Evolutionary conservation across 2,888 invertebrate species (phyloP).

Genomic region (Chloromyia formosa): DNA sequence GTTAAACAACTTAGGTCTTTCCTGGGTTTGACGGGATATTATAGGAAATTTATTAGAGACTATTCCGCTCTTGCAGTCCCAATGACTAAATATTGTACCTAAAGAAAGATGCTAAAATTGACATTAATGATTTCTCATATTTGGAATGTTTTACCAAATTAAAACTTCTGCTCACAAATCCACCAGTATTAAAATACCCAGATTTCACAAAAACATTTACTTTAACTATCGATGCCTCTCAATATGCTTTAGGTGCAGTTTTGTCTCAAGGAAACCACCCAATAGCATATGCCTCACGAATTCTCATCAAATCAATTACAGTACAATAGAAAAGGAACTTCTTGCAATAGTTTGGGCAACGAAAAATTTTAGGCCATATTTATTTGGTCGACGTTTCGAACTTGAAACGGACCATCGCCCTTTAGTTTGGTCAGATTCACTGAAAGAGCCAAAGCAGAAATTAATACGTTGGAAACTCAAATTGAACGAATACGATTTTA

Average conservation of each 20-base stretch:
- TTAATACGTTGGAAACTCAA: constrained; percentile 22
- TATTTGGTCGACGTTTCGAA: constrained; percentile 12
- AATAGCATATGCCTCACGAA: constrained; percentile 45
- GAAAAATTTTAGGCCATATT: constrained; percentile 21
- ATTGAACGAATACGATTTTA: constrained; percentile 29
- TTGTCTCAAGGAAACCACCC: constrained; percentile 53
- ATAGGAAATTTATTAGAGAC: constrained; percentile 34
- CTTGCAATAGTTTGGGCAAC: constrained; percentile 29
- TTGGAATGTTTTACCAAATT: constrained; percentile 11
- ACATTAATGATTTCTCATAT: constrained; percentile 48
- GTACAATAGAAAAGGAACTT: constrained; percentile 12
- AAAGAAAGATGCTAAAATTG: constrained; percentile 32
- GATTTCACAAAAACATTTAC: constrained; percentile 55
- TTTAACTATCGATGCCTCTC: constrained; percentile 55
- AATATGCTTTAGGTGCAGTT: constrained; percentile 53
- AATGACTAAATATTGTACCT: constrained; percentile 29
- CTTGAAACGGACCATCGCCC: constrained; percentile 16
- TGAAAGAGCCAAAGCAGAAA: constrained; percentile 29
- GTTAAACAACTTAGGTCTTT: constrained; percentile 34
- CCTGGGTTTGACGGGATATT: constrained; percentile 39
- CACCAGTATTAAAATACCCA: constrained; percentile 56
- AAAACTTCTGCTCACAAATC: constrained; percentile 25
- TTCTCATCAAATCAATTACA: constrained; percentile 4
- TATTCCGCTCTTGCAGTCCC: constrained; percentile 29
- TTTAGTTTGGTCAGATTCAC: background rate